Base-by-base conservation (phyloP, 2,888 invertebrate genomes). In the Incurvaria masculella region DNA sequence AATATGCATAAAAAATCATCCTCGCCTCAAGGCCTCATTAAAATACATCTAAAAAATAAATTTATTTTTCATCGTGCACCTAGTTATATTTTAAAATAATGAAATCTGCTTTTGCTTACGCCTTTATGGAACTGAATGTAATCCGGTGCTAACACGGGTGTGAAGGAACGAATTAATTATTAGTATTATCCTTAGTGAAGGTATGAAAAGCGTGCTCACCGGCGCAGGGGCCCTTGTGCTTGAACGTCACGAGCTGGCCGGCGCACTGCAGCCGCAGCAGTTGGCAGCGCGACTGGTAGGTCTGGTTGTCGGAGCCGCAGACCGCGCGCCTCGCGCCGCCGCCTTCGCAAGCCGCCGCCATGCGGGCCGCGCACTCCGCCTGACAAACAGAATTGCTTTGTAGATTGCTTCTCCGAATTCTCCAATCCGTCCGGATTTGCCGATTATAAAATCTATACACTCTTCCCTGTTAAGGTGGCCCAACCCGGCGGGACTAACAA, bases 261-360 rank as follows among this genome's bases (percentile, higher is more conserved):
- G 83, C 80, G 63, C 95, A 95, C 62, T 90, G 88, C 21, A 86
- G 87, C 55, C 84, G 81, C 60, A 88, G 80, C 54, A 94, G 80
- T 56, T 88, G 88, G 64, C 95, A 95, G 53, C 87, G 81, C 52
- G 88, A 87, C 41, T 86, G 81, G 73, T 95, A 95, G 21, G 92
- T 92, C 54, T 87, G 80, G 16, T 89, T 89, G 65, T 95, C 91
- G 21, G 87, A 84, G 41, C 90, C 91, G 64, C 91, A 92, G 41
- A 91, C 86, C 1, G 86, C 81, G 38, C 80, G 68, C 47, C 71
- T 68, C 43, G 66, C 52, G 41, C 55, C 62, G 5, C 62, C 62
- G n/a, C 63, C 56, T 51, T 75, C 74, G 59, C 83, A 83, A 16
- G 73, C 63, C 16, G 69, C 58, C 42, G 72, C 64, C n/a, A n/a